A percentile compares a stretch with the other conserved stretches of the same genome.
phyloP scores from a whole-genome alignment of 2,797 vertebrate genomes.

The Neostethus bicornis region DNA sequence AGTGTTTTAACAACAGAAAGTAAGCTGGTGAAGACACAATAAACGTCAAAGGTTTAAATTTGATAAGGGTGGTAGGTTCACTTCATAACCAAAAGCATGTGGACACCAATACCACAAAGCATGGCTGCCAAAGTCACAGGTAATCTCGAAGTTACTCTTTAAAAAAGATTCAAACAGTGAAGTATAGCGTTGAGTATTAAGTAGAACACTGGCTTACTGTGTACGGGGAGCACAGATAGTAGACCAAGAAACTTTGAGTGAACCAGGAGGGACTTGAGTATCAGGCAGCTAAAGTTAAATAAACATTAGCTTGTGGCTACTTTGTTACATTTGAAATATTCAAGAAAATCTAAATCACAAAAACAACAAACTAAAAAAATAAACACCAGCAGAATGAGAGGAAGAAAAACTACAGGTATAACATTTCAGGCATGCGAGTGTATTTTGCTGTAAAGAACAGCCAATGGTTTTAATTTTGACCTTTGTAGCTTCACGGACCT shows the following conservation, averaged over 20 bases:
- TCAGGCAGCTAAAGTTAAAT: background rate
- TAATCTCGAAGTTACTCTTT: slow-evolving; percentile 6
- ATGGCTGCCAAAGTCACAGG: background rate
- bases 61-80: slow-evolving; percentile 3
- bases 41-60: slow-evolving; percentile 6
- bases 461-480: too few species aligned
- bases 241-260: background rate
- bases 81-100: slow-evolving; percentile 14
- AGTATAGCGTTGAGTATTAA: too few species aligned
- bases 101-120: slow-evolving; percentile 11
- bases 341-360: too few species aligned
- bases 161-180: too few species aligned
- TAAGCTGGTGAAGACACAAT: slow-evolving; percentile 30
- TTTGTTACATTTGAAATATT: too few species aligned
- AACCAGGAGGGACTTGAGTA: background rate
- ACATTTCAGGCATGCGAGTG: too few species aligned
- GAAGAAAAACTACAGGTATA: too few species aligned
- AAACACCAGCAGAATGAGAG: too few species aligned
- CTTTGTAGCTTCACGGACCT: too few species aligned
- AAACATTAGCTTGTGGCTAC: background rate
- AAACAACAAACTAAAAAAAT: too few species aligned
- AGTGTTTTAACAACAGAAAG: slow-evolving; percentile 54
- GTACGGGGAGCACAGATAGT: background rate
- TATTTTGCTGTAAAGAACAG: too few species aligned
- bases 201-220: background rate